These are phyloP conservation scores for Lordiphosa fenestrarum DNA, from an alignment of 2,888 invertebrate genomes.

Conservation along the genomic window DNA sequence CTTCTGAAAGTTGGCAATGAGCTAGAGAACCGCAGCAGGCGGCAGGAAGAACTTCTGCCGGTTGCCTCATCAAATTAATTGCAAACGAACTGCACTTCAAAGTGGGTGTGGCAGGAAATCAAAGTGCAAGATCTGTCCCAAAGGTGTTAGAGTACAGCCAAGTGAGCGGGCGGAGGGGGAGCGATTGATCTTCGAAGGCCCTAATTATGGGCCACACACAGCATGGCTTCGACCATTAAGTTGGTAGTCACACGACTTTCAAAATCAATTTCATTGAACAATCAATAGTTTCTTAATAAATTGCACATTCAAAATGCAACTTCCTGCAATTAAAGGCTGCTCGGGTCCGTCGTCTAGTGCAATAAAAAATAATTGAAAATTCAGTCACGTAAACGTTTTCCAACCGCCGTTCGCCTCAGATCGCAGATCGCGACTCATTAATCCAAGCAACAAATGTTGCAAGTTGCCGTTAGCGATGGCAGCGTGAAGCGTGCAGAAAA, in stretches of 20 bases:
- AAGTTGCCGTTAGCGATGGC: constrained; percentile 16
- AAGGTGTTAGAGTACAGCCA: constrained; percentile 58
- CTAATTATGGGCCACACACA: constrained; percentile 48
- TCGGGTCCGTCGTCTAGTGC: constrained; percentile 23
- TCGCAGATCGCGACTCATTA: constrained; percentile 65
- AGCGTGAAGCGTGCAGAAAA: background rate
- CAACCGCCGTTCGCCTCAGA: constrained; percentile 42
- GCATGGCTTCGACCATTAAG: constrained; percentile 17
- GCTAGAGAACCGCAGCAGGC: constrained; percentile 58
- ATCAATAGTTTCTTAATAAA: constrained; percentile 72
- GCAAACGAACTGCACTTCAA: constrained; percentile 31
- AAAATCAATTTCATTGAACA: constrained; percentile 63
- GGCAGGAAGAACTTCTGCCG: constrained; percentile 7
- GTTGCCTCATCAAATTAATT: constrained; percentile 63
- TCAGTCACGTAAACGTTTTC: constrained; percentile 69
- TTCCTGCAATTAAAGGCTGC: constrained; percentile 67
- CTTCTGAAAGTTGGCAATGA: constrained; percentile 70
- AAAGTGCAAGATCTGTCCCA: constrained; percentile 39
- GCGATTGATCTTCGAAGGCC: constrained; percentile 1
- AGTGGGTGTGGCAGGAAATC: constrained; percentile 67
- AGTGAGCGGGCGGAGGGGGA: too few relatives aligned
- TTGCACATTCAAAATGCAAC: constrained; percentile 66
- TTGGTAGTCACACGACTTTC: constrained; percentile 66
- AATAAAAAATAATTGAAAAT: constrained; percentile 72
- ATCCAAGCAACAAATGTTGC: constrained; percentile 43